Base-by-base conservation (phyloP, 2,113 vertebrate species). In the Alethe diademata region DNA sequence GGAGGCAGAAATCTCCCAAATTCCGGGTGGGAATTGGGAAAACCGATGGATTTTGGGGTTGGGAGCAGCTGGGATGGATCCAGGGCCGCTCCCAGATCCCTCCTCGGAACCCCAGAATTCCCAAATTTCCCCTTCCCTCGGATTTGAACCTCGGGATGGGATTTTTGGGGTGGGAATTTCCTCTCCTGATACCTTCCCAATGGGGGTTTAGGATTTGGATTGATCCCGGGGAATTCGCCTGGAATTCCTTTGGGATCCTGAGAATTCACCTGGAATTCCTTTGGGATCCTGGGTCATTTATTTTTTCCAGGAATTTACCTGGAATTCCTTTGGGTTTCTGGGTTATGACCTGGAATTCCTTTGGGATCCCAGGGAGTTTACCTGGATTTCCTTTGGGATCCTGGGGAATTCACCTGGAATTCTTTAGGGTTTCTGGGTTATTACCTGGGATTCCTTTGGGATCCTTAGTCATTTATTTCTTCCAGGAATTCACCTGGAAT, bases 121-220 rank as follows among this genome's bases (percentile, higher is more conserved):
- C 78, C 7, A 1, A 2, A 2, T 19, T 35, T 35, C 25, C 26
- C n/a, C 9, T 62, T 45, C 47, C 3, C 79, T 35, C 0, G 1
- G 6, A 2, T 70, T 42, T 31, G 1, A 19, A 16, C 23, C 65
- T 15, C 9, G 1, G 56, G 51, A 5, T 43, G 58, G 61, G 8
- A 48, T 7, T 22, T 42, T 36, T 18, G 17, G 51, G 45, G 11
- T 33, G 62, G 54, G 54, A 23, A 45, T 75, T 50, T 29, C 40
- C 18, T 54, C 18, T 24, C 42, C 11, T 0, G 0, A 5, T 0
- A 2, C 29, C 1, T 56, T 47, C 35, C 60, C 50, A 15, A 0
- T 4, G 4, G 31, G 42, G 35, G 16, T 42, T 74, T 40, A 19
- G 6, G 23, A 19, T 0, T 23, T 23, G 81, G 81, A 40, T 74